These are phyloP conservation scores for Hecatera dysodea DNA, from an alignment of 2,888 invertebrate genomes.

Conservation along the genomic window DNA sequence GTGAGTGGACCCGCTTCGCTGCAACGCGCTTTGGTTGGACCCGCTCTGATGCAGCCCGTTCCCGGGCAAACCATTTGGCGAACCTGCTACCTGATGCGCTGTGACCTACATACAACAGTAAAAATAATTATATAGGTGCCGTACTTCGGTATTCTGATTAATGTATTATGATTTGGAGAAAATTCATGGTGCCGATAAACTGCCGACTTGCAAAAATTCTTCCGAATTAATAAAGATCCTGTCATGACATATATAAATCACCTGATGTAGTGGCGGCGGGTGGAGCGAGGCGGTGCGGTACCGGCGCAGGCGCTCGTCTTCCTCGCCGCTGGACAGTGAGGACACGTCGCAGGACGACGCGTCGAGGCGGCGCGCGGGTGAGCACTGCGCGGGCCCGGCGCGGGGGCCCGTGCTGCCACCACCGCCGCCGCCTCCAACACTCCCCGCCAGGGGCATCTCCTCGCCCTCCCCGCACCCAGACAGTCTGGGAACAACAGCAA, in stretches of 20 bases:
- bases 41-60: constrained; percentile 68
- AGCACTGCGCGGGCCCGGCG: constrained; percentile 86
- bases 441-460: constrained; percentile 87
- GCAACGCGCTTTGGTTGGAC: constrained; percentile 72
- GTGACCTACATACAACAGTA: constrained; percentile 58
- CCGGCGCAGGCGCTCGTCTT: constrained; percentile 88
- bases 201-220: neutral
- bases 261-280: constrained; percentile 67
- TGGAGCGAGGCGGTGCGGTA: constrained; percentile 82
- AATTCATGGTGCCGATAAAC: neutral
- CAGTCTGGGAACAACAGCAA: constrained; percentile 78
- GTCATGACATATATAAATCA: constrained; percentile 6
- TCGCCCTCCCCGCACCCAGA: constrained; percentile 86
- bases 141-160: neutral
- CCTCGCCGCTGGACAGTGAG: constrained; percentile 89
- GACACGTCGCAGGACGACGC: constrained; percentile 88
- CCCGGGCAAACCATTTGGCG: constrained; percentile 64
- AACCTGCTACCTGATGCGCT: constrained; percentile 67
- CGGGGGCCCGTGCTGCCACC: constrained; percentile 70
- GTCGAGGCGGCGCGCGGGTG: constrained; percentile 87
- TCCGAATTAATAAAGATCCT: neutral
- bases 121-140: neutral
- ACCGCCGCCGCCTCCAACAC: constrained; percentile 67
- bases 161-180: neutral
- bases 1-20: constrained; percentile 64